Evolutionary conservation across 2,113 vertebrate species (phyloP).

Genomic region (Casuarius casuarius): DNA sequence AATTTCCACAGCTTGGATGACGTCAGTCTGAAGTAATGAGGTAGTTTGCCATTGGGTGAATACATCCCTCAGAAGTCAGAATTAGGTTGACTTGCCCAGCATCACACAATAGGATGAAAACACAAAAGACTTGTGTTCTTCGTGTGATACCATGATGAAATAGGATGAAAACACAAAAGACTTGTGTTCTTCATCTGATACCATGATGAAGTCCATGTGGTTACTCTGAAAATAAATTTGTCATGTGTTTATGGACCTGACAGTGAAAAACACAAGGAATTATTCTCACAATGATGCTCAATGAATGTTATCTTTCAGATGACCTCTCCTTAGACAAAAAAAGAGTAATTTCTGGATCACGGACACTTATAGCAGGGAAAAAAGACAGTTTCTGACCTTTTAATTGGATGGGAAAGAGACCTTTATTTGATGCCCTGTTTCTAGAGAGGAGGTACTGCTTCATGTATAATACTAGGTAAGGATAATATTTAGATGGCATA

Average conservation of each 20-base stretch:
- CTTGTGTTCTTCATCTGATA: not conserved
- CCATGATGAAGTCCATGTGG: fast-evolving
- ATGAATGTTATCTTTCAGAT: not conserved
- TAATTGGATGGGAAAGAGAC: not conserved
- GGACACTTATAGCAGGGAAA: not conserved
- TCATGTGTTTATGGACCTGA: not conserved
- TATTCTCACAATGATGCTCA: not conserved
- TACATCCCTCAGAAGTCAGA: not conserved
- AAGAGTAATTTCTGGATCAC: not conserved
- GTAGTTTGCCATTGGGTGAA: not conserved
- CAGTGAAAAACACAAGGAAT: not conserved
- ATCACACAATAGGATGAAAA: not conserved
- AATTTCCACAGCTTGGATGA: not conserved
- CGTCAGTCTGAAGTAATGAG: not conserved
- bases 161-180: not conserved
- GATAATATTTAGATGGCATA: not conserved
- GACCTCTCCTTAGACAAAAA: not conserved
- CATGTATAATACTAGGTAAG: not conserved
- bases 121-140: fast-evolving
- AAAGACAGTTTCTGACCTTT: not conserved
- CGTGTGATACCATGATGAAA: no score
- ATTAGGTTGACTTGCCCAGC: not conserved
- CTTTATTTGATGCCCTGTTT: not conserved
- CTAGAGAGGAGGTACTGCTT: not conserved
- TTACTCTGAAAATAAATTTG: not conserved